phyloP scores from a whole-genome alignment of 2,797 vertebrate species.

The Leuciscus waleckii region DNA sequence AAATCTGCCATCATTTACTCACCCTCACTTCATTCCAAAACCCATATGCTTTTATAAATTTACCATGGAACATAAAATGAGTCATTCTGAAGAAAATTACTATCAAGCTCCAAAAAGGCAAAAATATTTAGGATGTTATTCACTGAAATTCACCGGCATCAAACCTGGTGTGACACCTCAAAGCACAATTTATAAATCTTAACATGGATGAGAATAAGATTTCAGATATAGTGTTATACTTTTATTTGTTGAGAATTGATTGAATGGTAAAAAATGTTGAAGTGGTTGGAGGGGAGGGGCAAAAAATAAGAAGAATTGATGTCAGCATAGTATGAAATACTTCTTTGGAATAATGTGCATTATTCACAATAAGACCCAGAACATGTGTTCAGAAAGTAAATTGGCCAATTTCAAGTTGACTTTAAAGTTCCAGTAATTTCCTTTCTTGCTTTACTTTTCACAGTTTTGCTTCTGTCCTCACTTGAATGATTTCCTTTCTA shows the following conservation, averaged over 20 bases:
- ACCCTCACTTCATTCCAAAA: not conserved
- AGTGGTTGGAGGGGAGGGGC: not conserved
- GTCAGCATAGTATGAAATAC: not conserved
- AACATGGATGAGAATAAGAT: not conserved
- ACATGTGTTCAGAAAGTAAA: not conserved
- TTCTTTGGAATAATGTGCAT: not conserved
- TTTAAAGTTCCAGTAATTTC: not conserved
- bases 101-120: not conserved
- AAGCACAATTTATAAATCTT: not conserved
- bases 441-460: not conserved
- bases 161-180: not conserved
- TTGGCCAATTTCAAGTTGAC: conserved; percentile 3
- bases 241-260: not conserved
- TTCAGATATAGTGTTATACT: not conserved
- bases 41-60: not conserved
- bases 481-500: not conserved
- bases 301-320: not conserved
- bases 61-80: not conserved
- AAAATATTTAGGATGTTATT: not conserved
- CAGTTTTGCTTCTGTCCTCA: conserved; percentile 5
- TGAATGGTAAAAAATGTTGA: not conserved
- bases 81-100: not conserved
- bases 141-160: not conserved
- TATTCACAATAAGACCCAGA: not conserved
- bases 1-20: not conserved